Percentiles rank a stretch among this genome's conserved stretches.
Evolutionary conservation across 2,888 invertebrate genomes (phyloP).

Genomic region (Lasius platythorax): DNA sequence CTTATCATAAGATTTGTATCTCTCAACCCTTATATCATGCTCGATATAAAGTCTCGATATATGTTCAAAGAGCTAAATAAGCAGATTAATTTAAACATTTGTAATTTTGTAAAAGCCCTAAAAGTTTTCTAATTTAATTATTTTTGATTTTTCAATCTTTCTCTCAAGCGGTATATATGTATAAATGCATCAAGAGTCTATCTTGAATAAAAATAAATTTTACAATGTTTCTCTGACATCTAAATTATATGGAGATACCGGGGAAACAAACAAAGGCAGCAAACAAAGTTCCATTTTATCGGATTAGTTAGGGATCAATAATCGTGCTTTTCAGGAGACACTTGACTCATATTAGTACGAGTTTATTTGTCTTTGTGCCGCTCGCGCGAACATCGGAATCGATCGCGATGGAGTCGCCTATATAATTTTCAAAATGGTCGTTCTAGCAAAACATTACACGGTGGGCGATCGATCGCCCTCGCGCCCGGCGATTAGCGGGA

Average conservation of each 20-base stretch:
- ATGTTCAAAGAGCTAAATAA: not conserved
- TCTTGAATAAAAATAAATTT: not conserved
- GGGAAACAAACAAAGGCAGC: not conserved
- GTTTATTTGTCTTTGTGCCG: not conserved
- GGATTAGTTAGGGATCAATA: not conserved
- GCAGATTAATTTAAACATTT: not conserved
- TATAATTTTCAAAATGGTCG: slow-evolving; percentile 53
- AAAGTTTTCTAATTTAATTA: not conserved
- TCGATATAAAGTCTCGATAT: not conserved
- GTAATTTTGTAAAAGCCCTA: not conserved
- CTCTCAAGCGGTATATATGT: not conserved
- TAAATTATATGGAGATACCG: not conserved
- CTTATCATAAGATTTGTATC: not conserved
- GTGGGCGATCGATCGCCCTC: slow-evolving; percentile 14
- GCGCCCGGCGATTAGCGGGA: slow-evolving; percentile 13
- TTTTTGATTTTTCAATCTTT: not conserved
- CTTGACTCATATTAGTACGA: not conserved
- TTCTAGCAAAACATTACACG: slow-evolving; percentile 34
- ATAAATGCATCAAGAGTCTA: not conserved
- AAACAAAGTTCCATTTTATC: not conserved
- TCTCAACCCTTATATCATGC: not conserved
- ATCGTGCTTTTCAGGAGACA: not conserved
- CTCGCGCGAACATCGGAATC: slow-evolving; percentile 14
- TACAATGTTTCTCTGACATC: not conserved
- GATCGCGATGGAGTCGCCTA: slow-evolving; percentile 11